These are phyloP conservation scores for Pionites leucogaster DNA, from an alignment of 2,113 vertebrate species.

Conservation along the genomic window DNA sequence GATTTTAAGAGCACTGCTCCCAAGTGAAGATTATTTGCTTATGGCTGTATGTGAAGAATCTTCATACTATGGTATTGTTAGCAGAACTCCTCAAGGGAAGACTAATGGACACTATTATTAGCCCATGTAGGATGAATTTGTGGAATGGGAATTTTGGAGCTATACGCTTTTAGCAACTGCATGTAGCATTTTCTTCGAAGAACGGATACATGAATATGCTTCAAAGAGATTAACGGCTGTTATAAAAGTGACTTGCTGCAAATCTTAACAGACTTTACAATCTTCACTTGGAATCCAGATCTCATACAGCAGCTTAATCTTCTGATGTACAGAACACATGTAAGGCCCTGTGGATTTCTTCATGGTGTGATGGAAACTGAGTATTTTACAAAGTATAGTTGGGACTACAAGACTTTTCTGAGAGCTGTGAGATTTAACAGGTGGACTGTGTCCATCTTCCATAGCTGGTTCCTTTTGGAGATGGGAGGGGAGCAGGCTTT, in stretches of 20 bases:
- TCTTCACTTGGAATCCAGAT: background rate
- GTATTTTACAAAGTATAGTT: background rate
- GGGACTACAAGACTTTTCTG: background rate
- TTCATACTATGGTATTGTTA: background rate
- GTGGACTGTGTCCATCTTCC: slow-evolving; percentile 34
- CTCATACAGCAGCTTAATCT: background rate
- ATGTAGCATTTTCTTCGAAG: background rate
- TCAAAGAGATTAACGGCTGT: slow-evolving; percentile 3
- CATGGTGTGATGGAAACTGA: background rate
- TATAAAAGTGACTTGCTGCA: slow-evolving; percentile 15
- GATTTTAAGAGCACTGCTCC: background rate
- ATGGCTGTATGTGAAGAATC: background rate
- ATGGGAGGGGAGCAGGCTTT: background rate
- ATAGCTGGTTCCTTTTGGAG: background rate
- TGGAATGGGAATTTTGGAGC: background rate
- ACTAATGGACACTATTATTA: slow-evolving; percentile 5
- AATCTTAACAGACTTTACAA: background rate
- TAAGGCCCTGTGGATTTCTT: background rate
- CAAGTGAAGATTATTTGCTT: background rate
- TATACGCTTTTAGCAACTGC: background rate
- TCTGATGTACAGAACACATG: background rate
- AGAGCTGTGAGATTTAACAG: slow-evolving; percentile 18
- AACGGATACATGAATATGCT: background rate
- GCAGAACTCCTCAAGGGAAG: background rate
- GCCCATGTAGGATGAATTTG: background rate